These are phyloP conservation scores for Argopecten irradians DNA, from an alignment of 1,140 invertebrate genomes.

Conservation along the genomic window DNA sequence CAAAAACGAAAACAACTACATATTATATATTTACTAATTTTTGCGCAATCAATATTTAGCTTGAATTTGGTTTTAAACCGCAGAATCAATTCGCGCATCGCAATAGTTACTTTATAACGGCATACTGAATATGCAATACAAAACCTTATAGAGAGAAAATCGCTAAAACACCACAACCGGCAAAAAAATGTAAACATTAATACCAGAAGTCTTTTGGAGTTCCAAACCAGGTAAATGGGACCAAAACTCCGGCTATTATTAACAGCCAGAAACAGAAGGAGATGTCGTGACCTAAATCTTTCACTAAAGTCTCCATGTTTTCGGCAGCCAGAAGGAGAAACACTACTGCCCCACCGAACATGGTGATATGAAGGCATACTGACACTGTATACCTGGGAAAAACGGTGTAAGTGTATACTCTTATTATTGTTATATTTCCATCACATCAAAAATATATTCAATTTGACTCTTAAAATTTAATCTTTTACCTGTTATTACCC, in stretches of 20 bases:
- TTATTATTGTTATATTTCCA: not conserved
- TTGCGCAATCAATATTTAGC: not conserved
- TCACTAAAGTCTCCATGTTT: slow-evolving; percentile 61
- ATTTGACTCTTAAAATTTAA: too few relatives aligned
- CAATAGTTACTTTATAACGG: not conserved
- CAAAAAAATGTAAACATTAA: slow-evolving; percentile 78
- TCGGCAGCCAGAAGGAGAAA: slow-evolving; percentile 83
- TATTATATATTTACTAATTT: not conserved
- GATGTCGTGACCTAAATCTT: slow-evolving; percentile 53
- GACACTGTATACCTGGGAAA: slow-evolving; percentile 76
- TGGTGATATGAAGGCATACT: slow-evolving; percentile 80
- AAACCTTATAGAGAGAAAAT: not conserved
- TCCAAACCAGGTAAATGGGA: slow-evolving; percentile 83
- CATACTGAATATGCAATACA: not conserved
- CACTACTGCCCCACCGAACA: slow-evolving; percentile 84
- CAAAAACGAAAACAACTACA: not conserved
- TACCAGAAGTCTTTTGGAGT: slow-evolving; percentile 81
- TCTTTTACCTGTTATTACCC: too few relatives aligned
- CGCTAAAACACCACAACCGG: slow-evolving; percentile 81
- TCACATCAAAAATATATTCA: too few relatives aligned
- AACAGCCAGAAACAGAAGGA: slow-evolving; percentile 82
- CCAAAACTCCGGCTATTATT: slow-evolving; percentile 81
- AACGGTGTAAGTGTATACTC: not conserved
- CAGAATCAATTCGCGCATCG: not conserved
- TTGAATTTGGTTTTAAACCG: not conserved